These are phyloP conservation scores for Scaptomyza montana DNA, from an alignment of 1,140 invertebrate genomes.

Conservation along the genomic window DNA sequence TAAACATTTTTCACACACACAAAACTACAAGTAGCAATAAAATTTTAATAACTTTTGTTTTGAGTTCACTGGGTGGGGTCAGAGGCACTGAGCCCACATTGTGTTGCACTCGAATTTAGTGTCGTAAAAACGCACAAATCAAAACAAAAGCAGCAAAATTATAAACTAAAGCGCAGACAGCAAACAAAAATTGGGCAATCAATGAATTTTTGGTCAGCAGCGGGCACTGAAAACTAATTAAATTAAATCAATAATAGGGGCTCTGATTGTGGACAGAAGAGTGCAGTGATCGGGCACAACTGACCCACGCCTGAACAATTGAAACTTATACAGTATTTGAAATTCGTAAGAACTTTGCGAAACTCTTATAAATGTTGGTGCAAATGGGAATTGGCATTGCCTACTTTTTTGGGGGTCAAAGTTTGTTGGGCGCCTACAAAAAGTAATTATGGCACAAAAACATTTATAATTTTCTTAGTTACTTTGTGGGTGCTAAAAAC, in stretches of 20 bases:
- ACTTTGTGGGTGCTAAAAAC: constrained; percentile 53
- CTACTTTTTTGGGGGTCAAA: constrained; percentile 27
- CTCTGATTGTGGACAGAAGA: constrained; percentile 11
- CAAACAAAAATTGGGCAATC: constrained; percentile 66
- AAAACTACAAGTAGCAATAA: constrained; percentile 55
- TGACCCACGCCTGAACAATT: constrained; percentile 44
- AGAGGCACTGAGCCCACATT: constrained; percentile 33
- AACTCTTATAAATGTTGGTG: constrained; percentile 42
- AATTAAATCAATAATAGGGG: constrained; percentile 71
- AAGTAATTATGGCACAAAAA: constrained; percentile 72
- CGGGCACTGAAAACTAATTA: constrained; percentile 64
- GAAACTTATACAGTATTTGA: constrained; percentile 23
- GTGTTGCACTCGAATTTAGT: background rate
- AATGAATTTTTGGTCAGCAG: constrained; percentile 47
- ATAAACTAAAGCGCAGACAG: constrained; percentile 64
- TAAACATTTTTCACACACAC: constrained; percentile 38
- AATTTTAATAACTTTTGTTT: constrained; percentile 68
- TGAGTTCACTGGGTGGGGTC: constrained; percentile 49
- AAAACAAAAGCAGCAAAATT: constrained; percentile 46
- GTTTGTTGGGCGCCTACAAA: constrained; percentile 15
- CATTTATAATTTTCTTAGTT: constrained; percentile 51
- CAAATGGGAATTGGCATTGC: constrained; percentile 52
- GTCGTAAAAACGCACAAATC: constrained; percentile 55
- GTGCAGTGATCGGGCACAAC: constrained; percentile 1
- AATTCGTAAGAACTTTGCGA: constrained; percentile 15